Base-by-base conservation (phyloP, 2,113 vertebrate species). In the Anolis sagrei region DNA sequence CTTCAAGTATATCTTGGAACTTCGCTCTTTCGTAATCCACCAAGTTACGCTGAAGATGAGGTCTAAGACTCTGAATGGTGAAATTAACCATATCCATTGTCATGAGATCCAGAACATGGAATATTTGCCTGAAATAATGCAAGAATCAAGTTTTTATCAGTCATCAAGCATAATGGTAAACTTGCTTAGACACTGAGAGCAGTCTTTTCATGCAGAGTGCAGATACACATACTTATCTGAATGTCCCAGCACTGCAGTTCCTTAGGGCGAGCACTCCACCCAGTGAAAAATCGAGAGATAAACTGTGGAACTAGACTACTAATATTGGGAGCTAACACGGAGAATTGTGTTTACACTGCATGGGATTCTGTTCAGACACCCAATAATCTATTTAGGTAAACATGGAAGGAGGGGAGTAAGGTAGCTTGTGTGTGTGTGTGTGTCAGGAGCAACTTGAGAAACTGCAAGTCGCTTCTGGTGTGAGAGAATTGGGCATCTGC, bases 41-140 rank as follows among this genome's bases (percentile, higher is more conserved):
- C 89, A 98, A 91, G 44, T 98, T 96, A 66, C 89, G 96, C 83
- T 97, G 97, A 84, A 99, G 95, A 85, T 98, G 96, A 1, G 97
- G 97, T 86, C 97, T 95, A 82, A 99, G 85, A 64, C 87, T 96
- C 79, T 95, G 91, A 85, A 99, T 98, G 49, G 93, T 95, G 79
- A 96, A 96, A 91, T 99, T 99, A 82, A 97, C 95, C 94, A 97
- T 95, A 92, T 99, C 98, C 64, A 96, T 92, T 87, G 95, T 98
- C 98, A 99, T 99, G 91, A 99, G 96, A 94, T 98, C 97, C 95
- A 99, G 94, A 78, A 99, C 98, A 83, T 64, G 97, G 83, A 99
- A 98, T 93, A 99, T 98, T 94, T 99, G 96, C 90, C 98, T 99
- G 87, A 73, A 92, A 94, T 8, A 76, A 74, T 80, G 48, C 73